Evolutionary conservation across 1,140 invertebrate genomes (phyloP), one percentile per base, ranked within the genome.

Genomic region (Araneus ventricosus): DNA sequence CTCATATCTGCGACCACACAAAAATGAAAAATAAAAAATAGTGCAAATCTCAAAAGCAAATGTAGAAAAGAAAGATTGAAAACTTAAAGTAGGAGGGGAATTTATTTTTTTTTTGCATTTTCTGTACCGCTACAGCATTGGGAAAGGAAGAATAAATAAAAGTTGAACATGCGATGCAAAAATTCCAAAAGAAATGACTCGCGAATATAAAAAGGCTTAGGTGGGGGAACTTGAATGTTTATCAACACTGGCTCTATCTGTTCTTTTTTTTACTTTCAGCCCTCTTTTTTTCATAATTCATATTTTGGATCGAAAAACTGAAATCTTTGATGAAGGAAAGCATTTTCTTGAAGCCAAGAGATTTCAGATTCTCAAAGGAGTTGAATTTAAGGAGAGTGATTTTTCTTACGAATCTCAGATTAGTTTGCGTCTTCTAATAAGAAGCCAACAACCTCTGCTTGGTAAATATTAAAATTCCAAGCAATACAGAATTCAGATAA

Each of bases 101-200:
- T 52, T 86, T 59, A 34, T 86, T 86, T 14, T 86, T 45, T 86
- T 86, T 86, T 84, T 79, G 27, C n/a, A 20, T 34, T 34, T 70
- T 75, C 5, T 30, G 34, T 75, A 4, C 0, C 10, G 8, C 27
- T 34, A 14, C 30, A 20, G 30, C 34, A 34, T 34, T 34, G 30
- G 34, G 17, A 8, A 37, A 22, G 27, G 30, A 34, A 34, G 67
- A 70, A 70, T 30, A 70, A 70, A 70, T 70, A 70, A 70, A 70
- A 70, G 67, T 75, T 34, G 67, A 75, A 75, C 67, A 75, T 75
- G 27, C 67, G 14, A 37, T 34, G 67, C 67, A 75, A 75, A 70
- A 34, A 34, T 70, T 70, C 17, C 67, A 70, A 70, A 27, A 34
- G 67, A 34, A 75, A 37, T 75, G 67, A 30, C 4, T 75, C 30